These are phyloP conservation scores for Rhynchophorus ferrugineus DNA, from an alignment of 1,140 invertebrate species.

Conservation along the genomic window DNA sequence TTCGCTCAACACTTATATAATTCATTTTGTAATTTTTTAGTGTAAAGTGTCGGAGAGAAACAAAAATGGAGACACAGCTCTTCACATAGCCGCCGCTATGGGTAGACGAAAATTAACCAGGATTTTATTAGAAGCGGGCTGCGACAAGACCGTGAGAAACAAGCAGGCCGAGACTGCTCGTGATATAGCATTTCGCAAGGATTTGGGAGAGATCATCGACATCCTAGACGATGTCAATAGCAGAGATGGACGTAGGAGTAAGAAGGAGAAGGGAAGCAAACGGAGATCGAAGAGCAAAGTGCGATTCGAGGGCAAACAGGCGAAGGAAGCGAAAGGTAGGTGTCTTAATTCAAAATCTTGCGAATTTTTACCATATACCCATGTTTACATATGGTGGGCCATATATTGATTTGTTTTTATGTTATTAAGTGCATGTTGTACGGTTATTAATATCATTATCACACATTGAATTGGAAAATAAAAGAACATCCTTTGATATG, in stretches of 20 bases:
- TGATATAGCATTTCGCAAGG: conserved; percentile 84
- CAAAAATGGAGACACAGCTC: conserved; percentile 90
- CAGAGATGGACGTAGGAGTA: conserved; percentile 43
- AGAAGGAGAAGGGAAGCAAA: conserved; percentile 38
- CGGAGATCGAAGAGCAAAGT: conserved; percentile 39
- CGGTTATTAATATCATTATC: no score
- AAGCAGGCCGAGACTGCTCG: conserved; percentile 87
- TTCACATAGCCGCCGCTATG: conserved; percentile 92
- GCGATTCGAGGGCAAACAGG: conserved; percentile 38
- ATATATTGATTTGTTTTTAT: no score
- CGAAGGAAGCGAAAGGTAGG: conserved; percentile 25
- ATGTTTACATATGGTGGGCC: no score
- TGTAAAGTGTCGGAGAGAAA: conserved; percentile 85
- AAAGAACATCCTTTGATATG: no score
- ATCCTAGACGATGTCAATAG: conserved; percentile 38
- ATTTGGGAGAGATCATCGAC: conserved; percentile 42
- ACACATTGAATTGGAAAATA: no score
- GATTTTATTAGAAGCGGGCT: conserved; percentile 81
- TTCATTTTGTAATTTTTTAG: conserved; percentile 40
- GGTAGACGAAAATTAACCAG: conserved; percentile 84
- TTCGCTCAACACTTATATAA: no score
- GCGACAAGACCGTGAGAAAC: conserved; percentile 70
- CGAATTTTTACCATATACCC: no score
- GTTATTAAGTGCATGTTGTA: no score
- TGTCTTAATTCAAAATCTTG: no score